Percentiles rank a stretch among this genome's conserved stretches.
These are phyloP conservation scores for Orthonevra nobilis DNA, from an alignment of 2,888 invertebrate species.

Conservation along the genomic window DNA sequence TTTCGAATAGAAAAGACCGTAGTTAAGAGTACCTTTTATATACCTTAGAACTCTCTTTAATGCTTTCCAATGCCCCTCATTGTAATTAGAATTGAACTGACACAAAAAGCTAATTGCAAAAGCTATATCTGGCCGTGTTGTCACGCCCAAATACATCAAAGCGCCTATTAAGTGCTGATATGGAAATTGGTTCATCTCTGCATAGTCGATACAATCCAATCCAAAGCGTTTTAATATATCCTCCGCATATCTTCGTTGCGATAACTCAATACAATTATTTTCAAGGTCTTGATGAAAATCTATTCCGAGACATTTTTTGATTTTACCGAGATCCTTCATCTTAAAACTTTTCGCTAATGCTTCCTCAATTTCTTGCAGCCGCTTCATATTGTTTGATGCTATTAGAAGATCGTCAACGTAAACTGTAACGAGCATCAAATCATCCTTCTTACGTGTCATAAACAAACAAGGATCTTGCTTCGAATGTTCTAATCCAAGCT, in stretches of 20 bases:
- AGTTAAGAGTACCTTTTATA: neutral
- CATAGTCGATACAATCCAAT: neutral
- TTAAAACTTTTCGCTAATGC: neutral
- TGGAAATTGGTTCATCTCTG: too few species aligned
- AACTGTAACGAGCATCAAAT: neutral
- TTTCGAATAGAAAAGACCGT: neutral
- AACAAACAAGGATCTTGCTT: slow-evolving; percentile 9
- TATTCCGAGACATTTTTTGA: neutral
- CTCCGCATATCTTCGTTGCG: neutral
- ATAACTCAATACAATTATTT: neutral
- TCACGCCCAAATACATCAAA: too few species aligned
- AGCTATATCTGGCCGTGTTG: too few species aligned
- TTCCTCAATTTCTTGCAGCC: neutral
- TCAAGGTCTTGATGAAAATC: neutral
- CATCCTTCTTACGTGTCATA: neutral
- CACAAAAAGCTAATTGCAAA: neutral
- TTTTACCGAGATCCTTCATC: neutral
- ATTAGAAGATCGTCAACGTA: slow-evolving; percentile 4
- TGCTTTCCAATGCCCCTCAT: neutral
- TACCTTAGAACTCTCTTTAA: neutral
- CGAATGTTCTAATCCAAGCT: neutral
- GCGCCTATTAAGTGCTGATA: too few species aligned
- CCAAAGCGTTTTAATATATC: neutral
- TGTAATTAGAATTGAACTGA: neutral
- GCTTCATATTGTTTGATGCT: neutral